Base-by-base conservation (phyloP, 1,140 invertebrate genomes). In the Drosophila orosa region DNA sequence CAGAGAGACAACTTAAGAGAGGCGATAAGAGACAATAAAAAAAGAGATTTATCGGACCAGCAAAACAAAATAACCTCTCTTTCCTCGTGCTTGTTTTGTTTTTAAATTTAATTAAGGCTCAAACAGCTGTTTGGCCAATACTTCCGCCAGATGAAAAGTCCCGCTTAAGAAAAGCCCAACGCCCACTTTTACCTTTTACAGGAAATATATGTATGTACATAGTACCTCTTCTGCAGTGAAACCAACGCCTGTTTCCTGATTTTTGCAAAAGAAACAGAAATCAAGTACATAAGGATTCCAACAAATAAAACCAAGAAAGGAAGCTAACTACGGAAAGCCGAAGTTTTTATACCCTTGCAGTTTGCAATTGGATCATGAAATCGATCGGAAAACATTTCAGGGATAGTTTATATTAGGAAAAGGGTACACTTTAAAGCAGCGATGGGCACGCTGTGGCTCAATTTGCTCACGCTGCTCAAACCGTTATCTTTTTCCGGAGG, bases 91-190 rank as follows among this genome's bases (percentile, higher is more conserved):
- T 22, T n/a, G 6, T 40, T 24, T 65, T 35, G 50, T 67, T 33
- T 45, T 45, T 57, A 13, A 39, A 59, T 27, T 67, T 13, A 7
- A 27, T 25, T 65, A 33, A 15, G 25, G 31, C 31, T 67, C 19
- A 24, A 50, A 48, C 73, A 75, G 60, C 73, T 75, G 73, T 75
- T 42, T 29, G 15, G 10, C 33, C 19, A 52, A 54, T 47, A 74
- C 72, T 75, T 75, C 61, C 61, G 73, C 60, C 61, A 45, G 58
- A 47, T 52, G 72, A 75, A 45, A 35, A 29, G 35, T 45, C 58
- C 71, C 31, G 33, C 13, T 39, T 29, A 17, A 48, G n/a, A n/a
- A 33, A 56, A 31, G 5, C n/a, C 17, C 27, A 12, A 15, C 19
- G 19, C 12, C 27, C 15, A 17, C 17, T 25, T n/a, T 22, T 25